These are phyloP conservation scores for Ondatra zibethicus DNA, from an alignment of 2,113 vertebrate species.

Conservation along the genomic window DNA sequence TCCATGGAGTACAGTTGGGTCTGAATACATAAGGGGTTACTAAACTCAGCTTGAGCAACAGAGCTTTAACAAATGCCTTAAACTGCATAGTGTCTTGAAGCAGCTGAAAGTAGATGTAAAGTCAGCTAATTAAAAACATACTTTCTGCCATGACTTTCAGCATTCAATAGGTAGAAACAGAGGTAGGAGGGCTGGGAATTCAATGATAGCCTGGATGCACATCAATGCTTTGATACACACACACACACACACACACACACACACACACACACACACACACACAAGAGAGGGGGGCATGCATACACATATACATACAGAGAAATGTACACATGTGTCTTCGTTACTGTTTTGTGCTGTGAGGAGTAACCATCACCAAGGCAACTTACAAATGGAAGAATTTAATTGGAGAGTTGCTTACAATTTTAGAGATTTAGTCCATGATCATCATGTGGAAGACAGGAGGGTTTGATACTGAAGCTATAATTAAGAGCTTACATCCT, in stretches of 20 bases:
- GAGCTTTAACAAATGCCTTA: not conserved
- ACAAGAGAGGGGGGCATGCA: not conserved
- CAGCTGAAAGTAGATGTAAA: not conserved
- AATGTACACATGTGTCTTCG: not conserved
- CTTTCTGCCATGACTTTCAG: not conserved
- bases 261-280: not conserved
- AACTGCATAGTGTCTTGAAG: not conserved
- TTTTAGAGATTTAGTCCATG: not conserved
- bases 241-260: not conserved
- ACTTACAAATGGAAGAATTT: not conserved
- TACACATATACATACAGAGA: not conserved
- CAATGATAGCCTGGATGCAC: not conserved
- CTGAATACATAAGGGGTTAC: slow-evolving; percentile 32
- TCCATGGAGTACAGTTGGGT: not conserved
- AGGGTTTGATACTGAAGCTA: not conserved
- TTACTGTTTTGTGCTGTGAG: not conserved
- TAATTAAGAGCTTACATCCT: not conserved
- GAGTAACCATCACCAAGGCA: not conserved
- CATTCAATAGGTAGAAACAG: not conserved
- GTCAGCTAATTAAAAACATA: slow-evolving; percentile 15
- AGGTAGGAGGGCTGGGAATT: not conserved
- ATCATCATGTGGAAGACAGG: not conserved
- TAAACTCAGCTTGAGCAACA: not conserved
- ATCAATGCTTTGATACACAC: not conserved
- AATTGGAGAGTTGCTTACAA: not conserved